phyloP scores from a whole-genome alignment of 2,888 invertebrate species.

The Schizaphis graminum region DNA sequence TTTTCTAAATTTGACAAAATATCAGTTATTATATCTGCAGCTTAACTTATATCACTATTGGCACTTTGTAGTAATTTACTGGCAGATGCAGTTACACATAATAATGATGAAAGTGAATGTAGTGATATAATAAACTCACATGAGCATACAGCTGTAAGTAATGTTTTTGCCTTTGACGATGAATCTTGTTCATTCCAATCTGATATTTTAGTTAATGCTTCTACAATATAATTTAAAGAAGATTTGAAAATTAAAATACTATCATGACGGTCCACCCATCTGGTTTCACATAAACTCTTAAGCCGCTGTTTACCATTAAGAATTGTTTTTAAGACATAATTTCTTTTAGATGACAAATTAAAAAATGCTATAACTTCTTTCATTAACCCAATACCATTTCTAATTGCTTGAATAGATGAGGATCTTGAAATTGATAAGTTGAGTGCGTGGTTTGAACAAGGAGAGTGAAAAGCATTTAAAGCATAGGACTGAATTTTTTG shows the following conservation, averaged over 20 bases:
- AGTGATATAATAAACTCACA: slow-evolving; percentile 39
- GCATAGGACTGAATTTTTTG: slow-evolving; percentile 60
- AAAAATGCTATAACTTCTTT: slow-evolving; percentile 35
- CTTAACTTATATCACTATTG: background rate
- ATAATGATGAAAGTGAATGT: slow-evolving; percentile 8
- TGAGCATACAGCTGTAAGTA: background rate
- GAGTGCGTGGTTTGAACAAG: slow-evolving; percentile 66
- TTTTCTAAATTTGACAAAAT: too few species aligned
- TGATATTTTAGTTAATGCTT: slow-evolving; percentile 19
- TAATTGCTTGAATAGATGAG: slow-evolving; percentile 43
- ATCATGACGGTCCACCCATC: slow-evolving; percentile 1
- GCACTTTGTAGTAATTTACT: slow-evolving; percentile 24
- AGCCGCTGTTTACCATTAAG: slow-evolving; percentile 15
- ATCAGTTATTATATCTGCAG: too few species aligned
- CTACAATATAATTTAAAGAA: slow-evolving; percentile 11
- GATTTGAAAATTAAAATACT: slow-evolving; percentile 23
- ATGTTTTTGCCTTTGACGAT: background rate
- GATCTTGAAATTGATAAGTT: slow-evolving; percentile 67
- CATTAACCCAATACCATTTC: background rate
- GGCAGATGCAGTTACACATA: slow-evolving; percentile 3
- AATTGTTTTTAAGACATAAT: slow-evolving; percentile 22
- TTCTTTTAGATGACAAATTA: background rate
- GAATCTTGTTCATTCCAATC: background rate
- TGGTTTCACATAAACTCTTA: too few species aligned
- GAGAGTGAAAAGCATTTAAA: slow-evolving; percentile 61